Percentiles rank a stretch among this genome's conserved stretches.
Conservation (phyloP, 2,888 invertebrate species). For the Ochropacha duplaris region DNA sequence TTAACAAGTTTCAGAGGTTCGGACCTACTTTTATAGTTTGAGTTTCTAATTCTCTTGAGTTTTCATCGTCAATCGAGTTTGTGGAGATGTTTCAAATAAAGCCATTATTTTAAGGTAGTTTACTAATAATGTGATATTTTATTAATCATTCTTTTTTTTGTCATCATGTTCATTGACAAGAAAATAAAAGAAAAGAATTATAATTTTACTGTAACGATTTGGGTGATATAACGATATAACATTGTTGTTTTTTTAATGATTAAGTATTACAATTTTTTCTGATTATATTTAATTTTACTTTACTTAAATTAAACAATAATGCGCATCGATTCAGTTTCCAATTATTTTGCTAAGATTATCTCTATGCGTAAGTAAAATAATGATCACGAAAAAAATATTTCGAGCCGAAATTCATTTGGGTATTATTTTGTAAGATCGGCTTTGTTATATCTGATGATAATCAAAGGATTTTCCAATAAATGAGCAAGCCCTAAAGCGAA, state of each 20-base stretch:
- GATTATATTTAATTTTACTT: neutral
- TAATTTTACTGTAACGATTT: neutral
- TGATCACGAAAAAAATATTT: neutral
- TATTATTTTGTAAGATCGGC: neutral
- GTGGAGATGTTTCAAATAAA: neutral
- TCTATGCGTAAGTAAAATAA: neutral
- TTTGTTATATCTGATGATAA: constrained; percentile 13
- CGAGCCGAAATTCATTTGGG: neutral
- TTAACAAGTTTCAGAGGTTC: neutral
- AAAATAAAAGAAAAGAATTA: too few species aligned
- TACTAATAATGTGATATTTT: too few species aligned
- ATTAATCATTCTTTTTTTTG: too few species aligned
- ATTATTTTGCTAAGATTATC: too few species aligned
- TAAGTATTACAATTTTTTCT: too few species aligned
- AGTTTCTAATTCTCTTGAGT: neutral
- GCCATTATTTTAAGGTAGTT: too few species aligned
- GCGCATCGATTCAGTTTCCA: too few species aligned
- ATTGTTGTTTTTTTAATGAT: too few species aligned
- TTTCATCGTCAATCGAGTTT: neutral
- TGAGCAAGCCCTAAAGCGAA: neutral
- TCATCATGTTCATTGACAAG: too few species aligned
- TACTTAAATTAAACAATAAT: neutral
- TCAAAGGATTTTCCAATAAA: neutral
- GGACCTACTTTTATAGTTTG: neutral
- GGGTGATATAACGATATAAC: neutral